Base-by-base conservation (phyloP, 2,113 vertebrate species). In the Coptodon rendalli region DNA sequence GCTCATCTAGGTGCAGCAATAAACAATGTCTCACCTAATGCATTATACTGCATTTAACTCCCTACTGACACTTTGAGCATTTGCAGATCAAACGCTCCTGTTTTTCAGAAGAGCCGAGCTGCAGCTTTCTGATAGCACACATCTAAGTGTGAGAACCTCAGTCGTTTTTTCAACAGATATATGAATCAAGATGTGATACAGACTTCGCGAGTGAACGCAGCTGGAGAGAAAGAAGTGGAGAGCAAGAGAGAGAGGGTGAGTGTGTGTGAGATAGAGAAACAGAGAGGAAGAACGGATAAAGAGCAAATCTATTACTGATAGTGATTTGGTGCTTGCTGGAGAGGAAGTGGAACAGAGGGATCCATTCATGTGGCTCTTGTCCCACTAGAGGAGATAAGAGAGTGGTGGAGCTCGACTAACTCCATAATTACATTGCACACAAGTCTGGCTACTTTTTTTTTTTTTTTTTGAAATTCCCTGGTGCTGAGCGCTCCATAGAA, bases 361-460 rank as follows among this genome's bases (percentile, higher is more conserved):
- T 94, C 87, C 90, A 91, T 94, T 92, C 91, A 94, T 92, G 88
- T 89, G 82, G 66, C 91, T 91, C 91, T 86, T 90, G 91, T 95
- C 91, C 93, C 92, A 91, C 68, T 87, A 94, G 92, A 89, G 85
- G 79, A 95, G 93, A 95, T 94, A 95, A 95, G 91, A 91, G 89
- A 84, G 80, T 54, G 76, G 63, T 89, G 86, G 92, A 91, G 88
- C 85, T 91, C 89, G 80, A 89, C 90, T 88, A 92, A 92, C 90
- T 91, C 92, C 89, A 87, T 95, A 95, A 96, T 95, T 93, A 94
- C 91, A 84, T 86, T 88, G 81, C 90, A 89, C 82, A 83, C 84
- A 87, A 76, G 84, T 84, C 86, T 84, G 48, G 14, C 43, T 80
- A 87, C 31, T 63, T 45, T 4, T 59, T 34, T 24, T 16, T 31